Evolutionary conservation across 1,140 invertebrate genomes (phyloP).

Genomic region (Diabrotica virgifera): DNA sequence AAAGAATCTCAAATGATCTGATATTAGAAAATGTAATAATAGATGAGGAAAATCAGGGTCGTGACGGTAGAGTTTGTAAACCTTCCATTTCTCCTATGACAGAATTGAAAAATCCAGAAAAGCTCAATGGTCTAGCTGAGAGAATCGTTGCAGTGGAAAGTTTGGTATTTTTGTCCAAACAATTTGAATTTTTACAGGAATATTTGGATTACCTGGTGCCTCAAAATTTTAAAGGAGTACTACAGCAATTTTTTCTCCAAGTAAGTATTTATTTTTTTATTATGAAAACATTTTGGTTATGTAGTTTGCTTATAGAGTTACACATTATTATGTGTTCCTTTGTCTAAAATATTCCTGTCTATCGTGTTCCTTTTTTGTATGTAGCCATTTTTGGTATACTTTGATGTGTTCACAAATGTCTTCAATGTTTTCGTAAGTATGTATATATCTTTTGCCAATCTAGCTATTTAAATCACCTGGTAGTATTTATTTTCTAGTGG

Average conservation of each 20-base stretch:
- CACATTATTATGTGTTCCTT: too few species aligned
- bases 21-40: conserved; percentile 37
- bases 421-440: too few species aligned
- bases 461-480: too few species aligned
- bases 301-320: too few species aligned
- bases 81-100: conserved; percentile 69
- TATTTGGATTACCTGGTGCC: conserved; percentile 76
- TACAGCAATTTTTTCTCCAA: conserved; percentile 73
- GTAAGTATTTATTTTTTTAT: conserved; percentile 36
- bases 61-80: conserved; percentile 53
- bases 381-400: too few species aligned
- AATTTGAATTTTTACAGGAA: conserved; percentile 77
- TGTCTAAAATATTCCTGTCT: too few species aligned
- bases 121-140: conserved; percentile 77
- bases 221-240: conserved; percentile 59
- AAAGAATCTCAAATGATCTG: conserved; percentile 67
- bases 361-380: too few species aligned
- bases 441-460: too few species aligned
- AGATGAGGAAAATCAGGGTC: conserved; percentile 40
- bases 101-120: conserved; percentile 67
- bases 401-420: too few species aligned
- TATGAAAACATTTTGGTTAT: neutral
- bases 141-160: conserved; percentile 91
- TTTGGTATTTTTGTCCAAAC: conserved; percentile 82
- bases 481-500: too few species aligned